Conservation (phyloP, 1,140 invertebrate species). For the Geopemphigus sp. region DNA sequence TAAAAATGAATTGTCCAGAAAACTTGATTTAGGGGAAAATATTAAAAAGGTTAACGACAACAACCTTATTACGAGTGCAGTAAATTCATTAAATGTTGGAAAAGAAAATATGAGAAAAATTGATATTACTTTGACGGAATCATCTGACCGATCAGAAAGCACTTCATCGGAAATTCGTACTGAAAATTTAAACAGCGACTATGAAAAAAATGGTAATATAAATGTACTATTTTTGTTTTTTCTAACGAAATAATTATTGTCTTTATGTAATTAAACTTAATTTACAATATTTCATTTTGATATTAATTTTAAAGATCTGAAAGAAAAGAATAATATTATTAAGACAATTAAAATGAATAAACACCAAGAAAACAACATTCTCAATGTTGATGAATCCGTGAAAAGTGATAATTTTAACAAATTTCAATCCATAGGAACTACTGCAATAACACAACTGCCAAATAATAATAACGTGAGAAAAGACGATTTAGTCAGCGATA, state of each 20-base stretch:
- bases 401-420: conserved; percentile 6
- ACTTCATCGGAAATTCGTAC: conserved; percentile 30
- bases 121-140: conserved; percentile 38
- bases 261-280: neutral
- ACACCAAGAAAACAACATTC: neutral
- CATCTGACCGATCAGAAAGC: conserved; percentile 35
- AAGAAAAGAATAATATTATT: conserved; percentile 4
- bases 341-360: conserved; percentile 1
- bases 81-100: neutral
- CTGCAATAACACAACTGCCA: neutral
- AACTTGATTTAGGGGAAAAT: neutral
- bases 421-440: neutral
- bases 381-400: neutral
- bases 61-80: neutral
- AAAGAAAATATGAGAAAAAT: conserved; percentile 39
- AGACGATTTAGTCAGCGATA: conserved; percentile 16
- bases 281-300: neutral
- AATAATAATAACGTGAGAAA: conserved; percentile 11
- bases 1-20: conserved; percentile 11
- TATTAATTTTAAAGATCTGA: neutral
- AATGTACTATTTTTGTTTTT: too few species aligned
- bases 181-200: neutral
- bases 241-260: too few species aligned
- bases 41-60: neutral
- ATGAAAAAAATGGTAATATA: neutral